A percentile compares a stretch with the other conserved stretches of the same genome.
Evolutionary conservation across 2,888 invertebrate genomes (phyloP).

Genomic region (Sinopyrophorus schimmeli): DNA sequence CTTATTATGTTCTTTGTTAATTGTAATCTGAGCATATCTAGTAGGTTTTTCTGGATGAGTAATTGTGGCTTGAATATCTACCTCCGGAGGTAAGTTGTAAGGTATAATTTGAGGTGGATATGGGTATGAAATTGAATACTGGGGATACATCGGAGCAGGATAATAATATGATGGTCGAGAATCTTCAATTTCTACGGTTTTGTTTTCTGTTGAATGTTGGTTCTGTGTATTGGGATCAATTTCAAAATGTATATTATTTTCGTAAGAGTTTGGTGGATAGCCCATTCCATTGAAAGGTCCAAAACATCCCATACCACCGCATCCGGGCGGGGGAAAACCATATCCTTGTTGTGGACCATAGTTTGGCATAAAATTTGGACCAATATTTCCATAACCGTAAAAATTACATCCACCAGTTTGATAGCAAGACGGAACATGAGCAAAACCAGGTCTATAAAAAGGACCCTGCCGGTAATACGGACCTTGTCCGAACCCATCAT

Average conservation of each 20-base stretch:
- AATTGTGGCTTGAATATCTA: slow-evolving; percentile 22
- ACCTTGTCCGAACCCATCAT: slow-evolving; percentile 45
- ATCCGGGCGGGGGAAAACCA: background rate
- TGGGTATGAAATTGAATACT: slow-evolving; percentile 10
- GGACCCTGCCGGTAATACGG: slow-evolving; percentile 49
- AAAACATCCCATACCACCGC: slow-evolving; percentile 1
- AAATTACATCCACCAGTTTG: slow-evolving; percentile 33
- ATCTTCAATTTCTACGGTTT: slow-evolving; percentile 3
- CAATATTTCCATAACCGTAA: slow-evolving; percentile 14
- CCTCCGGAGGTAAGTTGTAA: slow-evolving; percentile 21
- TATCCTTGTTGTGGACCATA: background rate
- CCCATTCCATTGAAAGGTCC: slow-evolving; percentile 6
- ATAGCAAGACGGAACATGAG: slow-evolving; percentile 38
- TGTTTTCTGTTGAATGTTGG: background rate
- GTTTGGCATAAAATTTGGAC: background rate
- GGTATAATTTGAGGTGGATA: slow-evolving; percentile 2
- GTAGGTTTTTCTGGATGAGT: slow-evolving; percentile 16
- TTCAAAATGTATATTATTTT: slow-evolving; percentile 16
- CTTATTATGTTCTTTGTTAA: slow-evolving; percentile 8
- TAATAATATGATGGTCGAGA: slow-evolving; percentile 7
- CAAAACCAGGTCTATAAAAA: slow-evolving; percentile 43
- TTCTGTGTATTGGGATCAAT: slow-evolving; percentile 1
- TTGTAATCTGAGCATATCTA: slow-evolving; percentile 22
- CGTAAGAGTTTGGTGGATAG: slow-evolving; percentile 26
- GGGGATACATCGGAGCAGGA: slow-evolving; percentile 10